Evolutionary conservation across 2,113 vertebrate genomes (phyloP).

Genomic region (Rhizomys pruinosus): DNA sequence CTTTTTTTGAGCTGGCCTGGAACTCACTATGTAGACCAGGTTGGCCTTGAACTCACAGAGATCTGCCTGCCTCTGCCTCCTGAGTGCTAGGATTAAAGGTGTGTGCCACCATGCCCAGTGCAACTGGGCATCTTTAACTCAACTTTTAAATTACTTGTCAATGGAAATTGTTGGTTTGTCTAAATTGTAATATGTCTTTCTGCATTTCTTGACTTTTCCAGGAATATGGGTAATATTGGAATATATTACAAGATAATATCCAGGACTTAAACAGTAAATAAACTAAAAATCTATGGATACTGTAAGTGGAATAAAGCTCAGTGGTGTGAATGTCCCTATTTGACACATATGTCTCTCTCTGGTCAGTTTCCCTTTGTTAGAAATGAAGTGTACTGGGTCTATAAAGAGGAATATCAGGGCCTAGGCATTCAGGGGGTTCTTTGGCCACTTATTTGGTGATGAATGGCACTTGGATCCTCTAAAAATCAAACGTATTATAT

Average conservation of each 20-base stretch:
- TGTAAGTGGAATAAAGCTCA: not conserved
- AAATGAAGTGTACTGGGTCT: not conserved
- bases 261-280: not conserved
- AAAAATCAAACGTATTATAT: conserved; percentile 35
- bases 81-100: too few relatives aligned
- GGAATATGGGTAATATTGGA: not conserved
- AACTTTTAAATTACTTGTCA: conserved; percentile 16
- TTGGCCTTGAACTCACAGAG: too few relatives aligned
- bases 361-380: not conserved
- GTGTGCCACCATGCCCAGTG: too few relatives aligned
- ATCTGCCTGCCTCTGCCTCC: too few relatives aligned
- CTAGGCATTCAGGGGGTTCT: not conserved
- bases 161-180: conserved; percentile 17
- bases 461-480: conserved; percentile 18
- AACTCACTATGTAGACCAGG: too few relatives aligned
- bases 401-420: not conserved
- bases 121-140: not conserved
- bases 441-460: not conserved
- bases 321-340: not conserved
- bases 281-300: not conserved
- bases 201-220: not conserved
- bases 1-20: too few relatives aligned
- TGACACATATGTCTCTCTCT: not conserved
- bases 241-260: not conserved
- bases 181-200: not conserved